A percentile compares a stretch with the other conserved stretches of the same genome.
Conservation (phyloP, 2,797 vertebrate species). For the Potorous gilbertii region DNA sequence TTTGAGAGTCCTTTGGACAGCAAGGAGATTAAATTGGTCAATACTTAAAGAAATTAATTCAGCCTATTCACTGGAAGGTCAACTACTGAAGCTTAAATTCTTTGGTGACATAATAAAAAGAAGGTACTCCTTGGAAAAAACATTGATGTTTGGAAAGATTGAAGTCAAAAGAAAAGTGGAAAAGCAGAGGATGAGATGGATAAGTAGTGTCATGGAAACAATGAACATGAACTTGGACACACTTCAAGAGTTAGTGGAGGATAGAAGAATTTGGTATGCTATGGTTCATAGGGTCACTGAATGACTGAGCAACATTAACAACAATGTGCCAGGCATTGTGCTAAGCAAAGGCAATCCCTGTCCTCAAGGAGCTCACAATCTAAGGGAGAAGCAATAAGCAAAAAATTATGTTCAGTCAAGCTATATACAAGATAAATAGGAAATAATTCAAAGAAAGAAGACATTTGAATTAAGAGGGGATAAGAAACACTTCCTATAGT, state of each 20-base stretch:
- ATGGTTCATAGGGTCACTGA: background rate
- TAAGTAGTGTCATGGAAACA: background rate
- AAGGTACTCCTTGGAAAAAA: background rate
- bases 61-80: background rate
- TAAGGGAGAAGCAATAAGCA: background rate
- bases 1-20: background rate
- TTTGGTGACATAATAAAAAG: background rate
- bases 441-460: background rate
- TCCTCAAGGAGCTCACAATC: background rate
- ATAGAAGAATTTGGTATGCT: background rate
- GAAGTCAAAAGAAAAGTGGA: background rate
- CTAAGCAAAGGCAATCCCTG: background rate
- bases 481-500: background rate
- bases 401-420: background rate
- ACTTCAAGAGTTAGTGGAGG: no score
- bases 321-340: background rate
- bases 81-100: background rate
- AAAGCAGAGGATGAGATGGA: background rate
- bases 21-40: background rate
- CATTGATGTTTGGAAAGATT: background rate
- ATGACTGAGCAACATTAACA: background rate
- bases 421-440: background rate
- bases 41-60: background rate
- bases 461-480: background rate
- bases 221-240: no score